These are phyloP conservation scores for Perithous albicinctus DNA, from an alignment of 2,888 invertebrate genomes.

Conservation along the genomic window DNA sequence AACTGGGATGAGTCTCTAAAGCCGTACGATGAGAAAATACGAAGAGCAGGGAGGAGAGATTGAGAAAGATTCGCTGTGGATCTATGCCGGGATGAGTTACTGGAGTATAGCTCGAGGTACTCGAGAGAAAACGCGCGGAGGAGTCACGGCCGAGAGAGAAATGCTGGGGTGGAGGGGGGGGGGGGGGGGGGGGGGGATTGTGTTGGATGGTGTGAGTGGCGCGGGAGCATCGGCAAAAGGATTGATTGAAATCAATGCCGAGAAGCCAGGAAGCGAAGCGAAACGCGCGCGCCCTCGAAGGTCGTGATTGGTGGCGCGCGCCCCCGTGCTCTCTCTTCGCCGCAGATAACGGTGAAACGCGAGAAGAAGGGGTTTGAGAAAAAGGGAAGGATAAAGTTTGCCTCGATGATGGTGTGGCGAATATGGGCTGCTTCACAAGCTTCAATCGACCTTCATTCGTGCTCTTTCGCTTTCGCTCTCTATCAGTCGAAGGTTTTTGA, in stretches of 20 bases:
- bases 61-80: constrained; percentile 49
- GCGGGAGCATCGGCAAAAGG: constrained; percentile 67
- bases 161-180: too few relatives aligned
- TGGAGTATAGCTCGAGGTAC: constrained; percentile 21
- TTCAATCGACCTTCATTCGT: constrained; percentile 40
- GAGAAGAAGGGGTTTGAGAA: constrained; percentile 8
- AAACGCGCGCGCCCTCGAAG: constrained; percentile 47
- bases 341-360: constrained; percentile 52
- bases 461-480: constrained; percentile 30
- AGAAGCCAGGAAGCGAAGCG: constrained; percentile 51
- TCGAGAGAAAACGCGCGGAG: constrained; percentile 45
- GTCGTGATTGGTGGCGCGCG: constrained; percentile 67
- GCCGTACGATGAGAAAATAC: constrained; percentile 48
- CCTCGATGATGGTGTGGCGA: constrained; percentile 14
- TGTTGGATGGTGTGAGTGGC: constrained; percentile 19
- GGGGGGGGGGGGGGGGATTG: constrained; percentile 4
- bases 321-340: too few relatives aligned
- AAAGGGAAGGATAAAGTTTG: constrained; percentile 44
- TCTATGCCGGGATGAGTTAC: neutral
- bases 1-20: constrained; percentile 48
- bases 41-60: constrained; percentile 13
- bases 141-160: too few relatives aligned
- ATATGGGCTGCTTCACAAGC: constrained; percentile 56
- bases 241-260: constrained; percentile 79
- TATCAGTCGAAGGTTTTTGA: constrained; percentile 37